Evolutionary conservation across 2,113 vertebrate species (phyloP).

Genomic region (Melanocharis versteri): DNA sequence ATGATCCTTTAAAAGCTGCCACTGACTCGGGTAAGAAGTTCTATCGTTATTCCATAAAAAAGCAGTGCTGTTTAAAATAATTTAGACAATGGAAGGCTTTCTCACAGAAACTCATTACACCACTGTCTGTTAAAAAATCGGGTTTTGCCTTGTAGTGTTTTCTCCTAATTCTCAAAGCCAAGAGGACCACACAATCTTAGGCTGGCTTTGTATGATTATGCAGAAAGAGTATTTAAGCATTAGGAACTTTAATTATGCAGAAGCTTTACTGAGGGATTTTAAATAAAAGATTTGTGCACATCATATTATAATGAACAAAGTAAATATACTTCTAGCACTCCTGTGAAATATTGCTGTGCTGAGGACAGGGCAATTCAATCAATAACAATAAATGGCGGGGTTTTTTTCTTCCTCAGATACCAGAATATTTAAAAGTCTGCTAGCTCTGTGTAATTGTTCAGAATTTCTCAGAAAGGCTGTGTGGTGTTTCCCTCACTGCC

Average conservation of each 20-base stretch:
- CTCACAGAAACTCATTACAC: neutral
- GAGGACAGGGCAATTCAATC: neutral
- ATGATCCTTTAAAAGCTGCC: neutral
- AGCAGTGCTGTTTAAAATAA: neutral
- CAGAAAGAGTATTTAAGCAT: conserved; percentile 38
- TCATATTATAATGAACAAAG: neutral
- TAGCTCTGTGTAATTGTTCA: neutral
- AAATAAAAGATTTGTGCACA: conserved; percentile 27
- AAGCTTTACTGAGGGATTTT: conserved; percentile 34
- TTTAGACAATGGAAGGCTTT: neutral
- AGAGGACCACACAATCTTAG: neutral
- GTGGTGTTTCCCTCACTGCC: neutral
- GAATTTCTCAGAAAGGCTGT: neutral
- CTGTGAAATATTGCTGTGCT: neutral
- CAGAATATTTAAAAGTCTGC: neutral
- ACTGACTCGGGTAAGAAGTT: neutral
- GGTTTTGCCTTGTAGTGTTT: conserved; percentile 16
- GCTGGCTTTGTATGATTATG: conserved; percentile 16
- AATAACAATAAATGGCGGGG: neutral
- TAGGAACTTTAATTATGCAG: conserved; percentile 39
- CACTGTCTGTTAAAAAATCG: neutral
- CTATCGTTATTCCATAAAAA: neutral
- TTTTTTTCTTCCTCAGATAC: neutral
- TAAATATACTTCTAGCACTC: neutral
- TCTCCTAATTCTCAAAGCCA: conserved; percentile 30